Conservation (phyloP, 2,888 invertebrate species). For the Ramazzottius varieornatus region DNA sequence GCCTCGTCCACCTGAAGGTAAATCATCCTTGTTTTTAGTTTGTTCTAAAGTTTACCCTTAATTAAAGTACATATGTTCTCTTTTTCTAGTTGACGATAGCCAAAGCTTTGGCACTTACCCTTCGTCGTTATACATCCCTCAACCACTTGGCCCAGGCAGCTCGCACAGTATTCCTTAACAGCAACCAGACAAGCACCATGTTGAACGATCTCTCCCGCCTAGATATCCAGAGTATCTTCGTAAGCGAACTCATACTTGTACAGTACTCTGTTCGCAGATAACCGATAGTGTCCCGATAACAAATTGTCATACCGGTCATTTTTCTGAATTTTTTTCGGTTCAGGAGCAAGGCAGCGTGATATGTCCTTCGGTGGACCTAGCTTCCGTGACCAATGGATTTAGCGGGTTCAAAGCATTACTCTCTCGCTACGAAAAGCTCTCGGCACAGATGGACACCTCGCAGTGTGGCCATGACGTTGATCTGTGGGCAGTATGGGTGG, state of each 20-base stretch:
- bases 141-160: constrained; percentile 91
- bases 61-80: not conserved
- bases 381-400: not conserved
- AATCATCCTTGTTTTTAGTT: not conserved
- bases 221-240: constrained; percentile 82
- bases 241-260: too few relatives aligned
- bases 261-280: too few relatives aligned
- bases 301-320: not conserved
- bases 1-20: constrained; percentile 53
- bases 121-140: constrained; percentile 78
- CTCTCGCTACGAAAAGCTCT: constrained; percentile 53
- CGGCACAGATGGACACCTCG: too few relatives aligned
- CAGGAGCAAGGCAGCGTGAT: constrained; percentile 16
- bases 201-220: constrained; percentile 79
- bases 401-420: constrained; percentile 34
- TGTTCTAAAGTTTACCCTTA: not conserved
- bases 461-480: constrained; percentile 45
- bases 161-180: constrained; percentile 75
- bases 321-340: constrained; percentile 3
- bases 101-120: constrained; percentile 69
- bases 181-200: constrained; percentile 85
- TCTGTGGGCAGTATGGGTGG: constrained; percentile 93
- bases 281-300: too few relatives aligned
- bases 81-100: constrained; percentile 38
- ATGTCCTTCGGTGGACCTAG: not conserved